Evolutionary conservation across 2,113 vertebrate species (phyloP).

Genomic region (Macrotus californicus): DNA sequence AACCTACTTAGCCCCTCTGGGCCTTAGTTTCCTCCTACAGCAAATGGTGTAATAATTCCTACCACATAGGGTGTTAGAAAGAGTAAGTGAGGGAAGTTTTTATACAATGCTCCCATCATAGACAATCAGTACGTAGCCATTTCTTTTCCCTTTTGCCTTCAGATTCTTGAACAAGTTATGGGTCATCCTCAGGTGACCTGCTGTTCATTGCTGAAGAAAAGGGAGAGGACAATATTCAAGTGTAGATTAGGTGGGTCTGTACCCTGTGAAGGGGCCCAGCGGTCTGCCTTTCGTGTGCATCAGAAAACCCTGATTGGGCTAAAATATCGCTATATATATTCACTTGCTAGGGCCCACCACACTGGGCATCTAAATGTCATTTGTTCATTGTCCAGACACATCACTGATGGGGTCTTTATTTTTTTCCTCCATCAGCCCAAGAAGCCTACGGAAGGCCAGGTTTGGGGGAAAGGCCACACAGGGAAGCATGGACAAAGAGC

Average conservation of each 20-base stretch:
- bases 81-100: background rate
- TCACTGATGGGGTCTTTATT: background rate
- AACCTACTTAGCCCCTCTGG: constrained; percentile 14
- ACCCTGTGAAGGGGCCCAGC: background rate
- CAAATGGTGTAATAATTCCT: background rate
- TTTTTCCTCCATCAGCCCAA: background rate
- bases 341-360: background rate
- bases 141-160: constrained; percentile 20
- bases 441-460: background rate
- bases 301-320: background rate
- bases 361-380: background rate
- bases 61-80: background rate
- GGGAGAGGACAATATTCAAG: background rate
- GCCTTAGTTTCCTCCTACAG: background rate
- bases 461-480: background rate
- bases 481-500: background rate
- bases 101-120: background rate
- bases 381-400: background rate
- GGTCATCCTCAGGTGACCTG: background rate
- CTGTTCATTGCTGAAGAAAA: background rate
- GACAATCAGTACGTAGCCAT: background rate
- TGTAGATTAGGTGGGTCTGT: background rate
- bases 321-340: background rate
- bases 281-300: background rate
- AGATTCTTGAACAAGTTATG: background rate